Percentiles rank a stretch among this genome's conserved stretches.
These are phyloP conservation scores for Drosophila dunni DNA, from an alignment of 1,140 invertebrate species.

Conservation along the genomic window DNA sequence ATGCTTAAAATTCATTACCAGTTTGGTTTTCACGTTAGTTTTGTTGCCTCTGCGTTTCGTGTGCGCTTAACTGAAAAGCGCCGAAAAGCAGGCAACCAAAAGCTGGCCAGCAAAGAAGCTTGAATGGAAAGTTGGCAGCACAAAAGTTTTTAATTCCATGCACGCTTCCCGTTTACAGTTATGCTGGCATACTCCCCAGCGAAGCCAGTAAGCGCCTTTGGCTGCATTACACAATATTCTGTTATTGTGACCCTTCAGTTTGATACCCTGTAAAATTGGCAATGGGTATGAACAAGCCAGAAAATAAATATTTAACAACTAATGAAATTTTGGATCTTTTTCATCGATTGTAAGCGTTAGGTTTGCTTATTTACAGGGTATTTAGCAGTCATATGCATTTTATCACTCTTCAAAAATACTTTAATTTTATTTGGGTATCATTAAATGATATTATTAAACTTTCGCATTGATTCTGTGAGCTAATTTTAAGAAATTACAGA, in stretches of 20 bases:
- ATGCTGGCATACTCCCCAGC: not conserved
- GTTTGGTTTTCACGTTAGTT: slow-evolving; percentile 24
- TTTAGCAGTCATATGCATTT: no score
- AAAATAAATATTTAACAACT: no score
- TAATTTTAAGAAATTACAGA: no score
- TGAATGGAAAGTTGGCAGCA: slow-evolving; percentile 31
- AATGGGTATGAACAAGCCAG: not conserved
- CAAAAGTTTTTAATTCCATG: slow-evolving; percentile 34
- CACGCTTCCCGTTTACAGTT: slow-evolving; percentile 14
- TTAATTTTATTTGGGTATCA: no score
- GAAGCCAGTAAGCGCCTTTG: not conserved
- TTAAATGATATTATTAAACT: no score
- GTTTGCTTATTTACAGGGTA: no score
- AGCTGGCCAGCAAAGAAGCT: slow-evolving; percentile 14
- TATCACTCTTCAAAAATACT: no score
- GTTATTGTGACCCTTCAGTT: slow-evolving; percentile 14
- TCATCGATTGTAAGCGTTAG: no score
- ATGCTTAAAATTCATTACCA: slow-evolving; percentile 15
- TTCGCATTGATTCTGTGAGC: no score
- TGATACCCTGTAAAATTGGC: slow-evolving; percentile 11
- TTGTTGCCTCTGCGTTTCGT: slow-evolving; percentile 2
- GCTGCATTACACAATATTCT: slow-evolving; percentile 12
- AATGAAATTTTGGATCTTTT: no score
- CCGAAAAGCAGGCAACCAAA: slow-evolving; percentile 19
- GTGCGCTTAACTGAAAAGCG: slow-evolving; percentile 15